Evolutionary conservation across 2,888 invertebrate genomes (phyloP).

Genomic region (Hydrotaea diabolus): DNA sequence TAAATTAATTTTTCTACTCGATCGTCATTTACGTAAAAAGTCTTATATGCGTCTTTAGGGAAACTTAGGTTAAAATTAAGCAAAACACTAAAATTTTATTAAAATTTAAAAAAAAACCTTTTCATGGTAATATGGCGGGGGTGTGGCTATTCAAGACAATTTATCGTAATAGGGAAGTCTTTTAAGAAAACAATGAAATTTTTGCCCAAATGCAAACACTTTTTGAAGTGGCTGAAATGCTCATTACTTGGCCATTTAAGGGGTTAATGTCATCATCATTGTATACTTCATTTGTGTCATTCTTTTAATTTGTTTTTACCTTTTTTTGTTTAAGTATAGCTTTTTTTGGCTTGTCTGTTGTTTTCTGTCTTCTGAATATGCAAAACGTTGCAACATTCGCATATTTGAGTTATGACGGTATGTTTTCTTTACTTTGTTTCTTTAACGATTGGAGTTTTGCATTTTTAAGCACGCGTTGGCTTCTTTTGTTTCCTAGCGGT

Average conservation of each 20-base stretch:
- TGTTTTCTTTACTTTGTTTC: constrained; percentile 21
- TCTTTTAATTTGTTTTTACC: constrained; percentile 13
- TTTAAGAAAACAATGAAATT: background rate
- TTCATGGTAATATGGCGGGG: background rate
- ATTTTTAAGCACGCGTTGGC: constrained; percentile 35
- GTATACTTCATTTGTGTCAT: background rate
- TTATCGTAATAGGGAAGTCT: background rate
- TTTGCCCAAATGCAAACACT: background rate
- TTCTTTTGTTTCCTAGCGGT: background rate
- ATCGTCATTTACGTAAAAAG: background rate
- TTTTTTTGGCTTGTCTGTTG: too few species aligned
- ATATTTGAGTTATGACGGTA: constrained; percentile 53
- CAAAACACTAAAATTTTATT: background rate
- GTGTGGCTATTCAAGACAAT: background rate
- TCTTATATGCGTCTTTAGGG: background rate
- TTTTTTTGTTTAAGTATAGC: background rate
- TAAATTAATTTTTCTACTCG: constrained; percentile 6
- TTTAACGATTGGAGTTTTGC: constrained; percentile 1
- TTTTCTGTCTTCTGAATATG: constrained; percentile 6
- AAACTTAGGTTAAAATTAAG: background rate
- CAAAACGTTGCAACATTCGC: constrained; percentile 52
- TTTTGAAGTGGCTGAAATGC: background rate
- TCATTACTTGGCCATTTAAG: background rate
- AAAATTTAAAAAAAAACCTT: background rate
- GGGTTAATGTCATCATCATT: constrained; percentile 19